phyloP scores from a whole-genome alignment of 2,888 invertebrate genomes.

The Idaea dimidiata region DNA sequence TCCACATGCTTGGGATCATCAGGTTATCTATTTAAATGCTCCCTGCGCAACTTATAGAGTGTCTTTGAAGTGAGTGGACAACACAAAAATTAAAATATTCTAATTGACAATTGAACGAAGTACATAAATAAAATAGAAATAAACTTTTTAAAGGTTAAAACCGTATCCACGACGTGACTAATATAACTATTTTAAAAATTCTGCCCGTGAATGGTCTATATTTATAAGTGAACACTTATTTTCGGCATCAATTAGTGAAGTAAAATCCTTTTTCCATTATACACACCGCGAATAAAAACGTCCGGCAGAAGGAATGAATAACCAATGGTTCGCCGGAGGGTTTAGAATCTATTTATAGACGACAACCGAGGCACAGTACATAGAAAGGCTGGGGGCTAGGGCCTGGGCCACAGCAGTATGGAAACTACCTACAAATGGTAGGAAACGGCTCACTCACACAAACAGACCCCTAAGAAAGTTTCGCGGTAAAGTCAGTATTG shows the following conservation, averaged over 20 bases:
- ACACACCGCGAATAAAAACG: background rate
- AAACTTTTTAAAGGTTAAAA: background rate
- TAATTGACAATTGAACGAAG: background rate
- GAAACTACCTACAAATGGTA: too few relatives aligned
- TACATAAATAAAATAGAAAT: background rate
- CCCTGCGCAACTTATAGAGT: too few relatives aligned
- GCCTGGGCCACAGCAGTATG: too few relatives aligned
- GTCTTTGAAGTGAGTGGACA: background rate
- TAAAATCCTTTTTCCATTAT: background rate
- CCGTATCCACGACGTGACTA: background rate
- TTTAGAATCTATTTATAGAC: constrained; percentile 37
- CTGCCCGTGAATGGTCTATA: background rate
- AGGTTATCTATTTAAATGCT: too few relatives aligned
- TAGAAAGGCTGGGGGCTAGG: too few relatives aligned
- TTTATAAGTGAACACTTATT: background rate
- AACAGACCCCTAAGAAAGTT: too few relatives aligned
- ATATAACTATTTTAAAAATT: background rate
- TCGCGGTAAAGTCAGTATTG: too few relatives aligned
- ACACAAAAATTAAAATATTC: background rate
- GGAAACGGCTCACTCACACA: too few relatives aligned
- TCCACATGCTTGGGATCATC: too few relatives aligned
- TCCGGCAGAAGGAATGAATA: background rate
- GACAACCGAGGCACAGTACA: constrained; percentile 57
- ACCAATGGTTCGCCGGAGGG: background rate
- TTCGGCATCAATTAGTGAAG: background rate